Evolutionary conservation across 2,797 vertebrate species (phyloP).

Genomic region (Sebastes reedi): DNA sequence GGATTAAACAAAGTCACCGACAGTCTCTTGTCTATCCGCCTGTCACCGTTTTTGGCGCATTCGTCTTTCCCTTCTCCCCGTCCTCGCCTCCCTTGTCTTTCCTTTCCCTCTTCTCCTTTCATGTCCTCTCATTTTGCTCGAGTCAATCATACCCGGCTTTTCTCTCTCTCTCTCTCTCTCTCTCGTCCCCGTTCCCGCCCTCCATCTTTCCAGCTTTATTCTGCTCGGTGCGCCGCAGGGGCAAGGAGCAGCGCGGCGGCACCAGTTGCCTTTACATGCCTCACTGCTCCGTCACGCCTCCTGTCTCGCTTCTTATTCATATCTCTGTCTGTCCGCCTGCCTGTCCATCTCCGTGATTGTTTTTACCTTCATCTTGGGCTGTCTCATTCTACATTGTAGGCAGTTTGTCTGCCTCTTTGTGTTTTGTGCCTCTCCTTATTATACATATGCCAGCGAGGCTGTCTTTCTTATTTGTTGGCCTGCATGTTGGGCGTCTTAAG

Average conservation of each 20-base stretch:
- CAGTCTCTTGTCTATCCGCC: constrained; percentile 51
- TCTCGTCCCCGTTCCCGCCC: constrained; percentile 14
- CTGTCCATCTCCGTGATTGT: constrained; percentile 39
- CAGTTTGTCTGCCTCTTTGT: not conserved
- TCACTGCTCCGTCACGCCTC: constrained; percentile 58
- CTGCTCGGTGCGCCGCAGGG: constrained; percentile 39
- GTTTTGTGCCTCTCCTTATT: not conserved
- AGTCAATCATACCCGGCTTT: constrained; percentile 50
- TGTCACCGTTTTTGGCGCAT: constrained; percentile 16
- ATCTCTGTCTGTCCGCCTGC: constrained; percentile 43
- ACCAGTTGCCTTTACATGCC: constrained; percentile 73
- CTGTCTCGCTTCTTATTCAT: constrained; percentile 59
- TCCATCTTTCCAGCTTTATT: constrained; percentile 44
- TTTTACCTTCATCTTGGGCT: constrained; percentile 26
- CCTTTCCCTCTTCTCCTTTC: constrained; percentile 33
- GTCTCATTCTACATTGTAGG: constrained; percentile 14
- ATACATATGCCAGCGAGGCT: not conserved
- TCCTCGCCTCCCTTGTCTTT: constrained; percentile 7
- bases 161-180: constrained; percentile 9
- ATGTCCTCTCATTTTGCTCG: constrained; percentile 51
- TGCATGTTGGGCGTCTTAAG: not conserved
- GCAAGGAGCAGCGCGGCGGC: constrained; percentile 38
- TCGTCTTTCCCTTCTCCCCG: not conserved
- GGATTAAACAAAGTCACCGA: constrained; percentile 45
- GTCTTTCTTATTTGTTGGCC: not conserved